Evolutionary conservation across 2,113 vertebrate genomes (phyloP).

Genomic region (Athene cunicularia): DNA sequence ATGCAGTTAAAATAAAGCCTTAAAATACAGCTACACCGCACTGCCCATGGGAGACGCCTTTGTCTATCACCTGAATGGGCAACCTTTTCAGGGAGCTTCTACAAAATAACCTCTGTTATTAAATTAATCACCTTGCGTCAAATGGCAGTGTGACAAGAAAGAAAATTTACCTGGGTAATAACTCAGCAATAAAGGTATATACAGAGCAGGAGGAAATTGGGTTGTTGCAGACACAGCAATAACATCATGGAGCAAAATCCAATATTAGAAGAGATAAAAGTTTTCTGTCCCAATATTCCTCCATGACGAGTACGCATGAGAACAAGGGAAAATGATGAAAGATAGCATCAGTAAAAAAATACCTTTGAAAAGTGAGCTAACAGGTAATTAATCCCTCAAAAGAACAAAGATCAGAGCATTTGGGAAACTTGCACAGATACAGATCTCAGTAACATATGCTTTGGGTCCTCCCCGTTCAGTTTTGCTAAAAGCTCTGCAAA

Average conservation of each 20-base stretch:
- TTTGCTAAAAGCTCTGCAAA: background rate
- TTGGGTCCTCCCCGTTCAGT: background rate
- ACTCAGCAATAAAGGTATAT: background rate
- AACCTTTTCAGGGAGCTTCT: background rate
- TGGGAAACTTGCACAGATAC: background rate
- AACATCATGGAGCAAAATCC: slow-evolving; percentile 2
- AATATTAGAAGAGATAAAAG: slow-evolving; percentile 60
- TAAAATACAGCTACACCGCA: background rate
- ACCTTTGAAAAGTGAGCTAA: slow-evolving; percentile 41
- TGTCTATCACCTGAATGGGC: background rate
- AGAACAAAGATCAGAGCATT: background rate
- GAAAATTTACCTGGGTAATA: background rate
- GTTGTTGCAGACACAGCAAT: slow-evolving; percentile 4
- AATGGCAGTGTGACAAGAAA: background rate
- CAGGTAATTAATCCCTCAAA: slow-evolving; percentile 52
- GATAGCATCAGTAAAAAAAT: background rate
- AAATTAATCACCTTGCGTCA: background rate
- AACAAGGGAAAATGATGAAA: slow-evolving; percentile 51
- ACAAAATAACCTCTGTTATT: background rate
- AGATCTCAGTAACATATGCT: background rate
- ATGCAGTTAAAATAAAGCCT: background rate
- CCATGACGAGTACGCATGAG: background rate
- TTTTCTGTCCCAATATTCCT: slow-evolving; percentile 16
- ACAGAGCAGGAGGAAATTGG: slow-evolving; percentile 20
- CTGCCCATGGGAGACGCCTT: background rate